Conservation (phyloP, 2,113 vertebrate species). For the Okapia johnstoni region DNA sequence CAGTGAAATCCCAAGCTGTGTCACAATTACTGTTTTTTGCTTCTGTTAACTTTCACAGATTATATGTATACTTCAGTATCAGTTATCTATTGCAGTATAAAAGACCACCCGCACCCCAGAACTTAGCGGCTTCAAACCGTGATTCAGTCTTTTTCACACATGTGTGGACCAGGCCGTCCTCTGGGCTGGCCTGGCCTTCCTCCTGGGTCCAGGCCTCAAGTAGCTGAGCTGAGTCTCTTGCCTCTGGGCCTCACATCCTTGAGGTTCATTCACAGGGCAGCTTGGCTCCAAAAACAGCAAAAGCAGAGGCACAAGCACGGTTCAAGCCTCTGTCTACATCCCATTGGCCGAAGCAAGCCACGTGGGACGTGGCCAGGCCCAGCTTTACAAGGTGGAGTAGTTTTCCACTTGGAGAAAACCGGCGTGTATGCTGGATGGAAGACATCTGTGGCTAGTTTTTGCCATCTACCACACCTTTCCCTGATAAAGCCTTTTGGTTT, state of each 20-base stretch:
- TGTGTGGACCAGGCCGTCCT: background rate
- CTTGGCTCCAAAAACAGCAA: background rate
- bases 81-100: background rate
- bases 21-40: background rate
- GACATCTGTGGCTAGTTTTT: background rate
- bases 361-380: background rate
- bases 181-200: background rate
- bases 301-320: accelerated
- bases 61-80: background rate
- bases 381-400: background rate
- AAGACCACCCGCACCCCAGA: background rate
- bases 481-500: background rate
- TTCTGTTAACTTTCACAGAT: background rate
- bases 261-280: accelerated
- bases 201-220: background rate
- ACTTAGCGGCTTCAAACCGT: background rate
- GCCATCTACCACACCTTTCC: background rate
- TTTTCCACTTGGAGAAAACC: background rate
- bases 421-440: background rate
- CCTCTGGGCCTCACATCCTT: background rate
- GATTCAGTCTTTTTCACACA: background rate
- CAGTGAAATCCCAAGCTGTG: background rate
- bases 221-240: background rate
- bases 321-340: background rate
- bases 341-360: background rate